Conservation (phyloP, 2,113 vertebrate species). For the Rhinichthys klamathensis region DNA sequence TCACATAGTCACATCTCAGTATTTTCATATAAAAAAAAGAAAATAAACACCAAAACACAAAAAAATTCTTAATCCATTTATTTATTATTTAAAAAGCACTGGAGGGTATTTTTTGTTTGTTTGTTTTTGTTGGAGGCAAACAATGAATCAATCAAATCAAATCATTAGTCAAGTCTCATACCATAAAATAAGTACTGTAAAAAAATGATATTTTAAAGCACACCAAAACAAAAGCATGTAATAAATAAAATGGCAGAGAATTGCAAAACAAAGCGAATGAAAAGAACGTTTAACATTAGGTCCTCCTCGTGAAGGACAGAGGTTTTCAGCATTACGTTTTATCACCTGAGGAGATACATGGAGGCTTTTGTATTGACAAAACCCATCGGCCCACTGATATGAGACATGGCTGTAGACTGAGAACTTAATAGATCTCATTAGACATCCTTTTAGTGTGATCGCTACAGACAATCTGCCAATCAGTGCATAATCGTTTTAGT, state of each 20-base stretch:
- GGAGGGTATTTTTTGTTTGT: constrained; percentile 64
- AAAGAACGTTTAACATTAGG: constrained; percentile 70
- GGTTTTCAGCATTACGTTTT: constrained; percentile 69
- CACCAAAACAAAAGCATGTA: constrained; percentile 74
- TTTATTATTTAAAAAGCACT: constrained; percentile 75
- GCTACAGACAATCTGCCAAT: constrained; percentile 27
- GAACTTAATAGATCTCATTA: constrained; percentile 21
- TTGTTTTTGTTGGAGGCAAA: constrained; percentile 71
- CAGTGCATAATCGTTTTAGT: constrained; percentile 73
- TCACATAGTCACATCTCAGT: background rate
- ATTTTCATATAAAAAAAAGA: background rate
- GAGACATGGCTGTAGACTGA: constrained; percentile 31
- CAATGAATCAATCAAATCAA: constrained; percentile 67
- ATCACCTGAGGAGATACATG: constrained; percentile 80
- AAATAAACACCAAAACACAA: constrained; percentile 11
- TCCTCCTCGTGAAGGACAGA: constrained; percentile 70
- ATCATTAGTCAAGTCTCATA: constrained; percentile 74
- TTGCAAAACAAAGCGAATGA: constrained; percentile 49
- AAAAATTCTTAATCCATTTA: constrained; percentile 63
- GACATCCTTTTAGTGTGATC: constrained; percentile 47
- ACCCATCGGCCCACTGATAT: background rate
- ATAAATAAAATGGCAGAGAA: constrained; percentile 79
- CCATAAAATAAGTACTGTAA: constrained; percentile 71
- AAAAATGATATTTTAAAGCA: constrained; percentile 72
- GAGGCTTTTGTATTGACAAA: constrained; percentile 71